Conservation (phyloP, 2,113 vertebrate species). For the Plectropomus leopardus region DNA sequence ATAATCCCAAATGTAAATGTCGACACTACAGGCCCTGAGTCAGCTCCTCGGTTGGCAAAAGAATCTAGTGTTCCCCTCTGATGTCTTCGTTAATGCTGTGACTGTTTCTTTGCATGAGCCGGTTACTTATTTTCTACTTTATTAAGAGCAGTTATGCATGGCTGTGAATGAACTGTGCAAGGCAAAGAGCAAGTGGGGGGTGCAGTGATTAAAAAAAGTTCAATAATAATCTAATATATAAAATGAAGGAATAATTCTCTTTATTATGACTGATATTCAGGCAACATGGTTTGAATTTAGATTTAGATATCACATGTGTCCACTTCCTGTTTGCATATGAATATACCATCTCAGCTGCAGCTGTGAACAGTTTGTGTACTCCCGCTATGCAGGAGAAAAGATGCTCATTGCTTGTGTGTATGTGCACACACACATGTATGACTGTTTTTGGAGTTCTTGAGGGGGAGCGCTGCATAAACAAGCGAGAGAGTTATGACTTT, state of each 20-base stretch:
- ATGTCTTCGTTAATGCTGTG: slow-evolving; percentile 18
- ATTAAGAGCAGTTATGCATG: background rate
- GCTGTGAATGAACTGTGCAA: background rate
- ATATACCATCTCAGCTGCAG: slow-evolving; percentile 19
- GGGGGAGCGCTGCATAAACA: slow-evolving; percentile 42
- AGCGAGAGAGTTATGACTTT: slow-evolving; percentile 68
- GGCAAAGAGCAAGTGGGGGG: slow-evolving; percentile 1
- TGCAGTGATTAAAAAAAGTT: background rate
- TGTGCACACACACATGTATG: background rate
- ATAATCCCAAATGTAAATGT: slow-evolving; percentile 49
- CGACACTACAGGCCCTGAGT: slow-evolving; percentile 36
- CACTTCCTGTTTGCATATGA: slow-evolving; percentile 12
- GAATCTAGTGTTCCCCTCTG: slow-evolving; percentile 18
- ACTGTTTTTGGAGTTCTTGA: background rate
- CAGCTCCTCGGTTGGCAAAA: slow-evolving; percentile 49
- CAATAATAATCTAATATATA: background rate
- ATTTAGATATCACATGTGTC: background rate
- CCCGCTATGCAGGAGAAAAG: background rate
- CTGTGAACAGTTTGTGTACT: slow-evolving; percentile 27
- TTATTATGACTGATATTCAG: background rate
- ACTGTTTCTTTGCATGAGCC: background rate
- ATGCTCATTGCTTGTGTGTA: background rate
- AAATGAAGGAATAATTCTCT: too few species aligned
- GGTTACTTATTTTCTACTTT: background rate
- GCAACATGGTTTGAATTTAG: background rate